Conservation (phyloP, 1,140 invertebrate species). For the Aphidius ervi region DNA sequence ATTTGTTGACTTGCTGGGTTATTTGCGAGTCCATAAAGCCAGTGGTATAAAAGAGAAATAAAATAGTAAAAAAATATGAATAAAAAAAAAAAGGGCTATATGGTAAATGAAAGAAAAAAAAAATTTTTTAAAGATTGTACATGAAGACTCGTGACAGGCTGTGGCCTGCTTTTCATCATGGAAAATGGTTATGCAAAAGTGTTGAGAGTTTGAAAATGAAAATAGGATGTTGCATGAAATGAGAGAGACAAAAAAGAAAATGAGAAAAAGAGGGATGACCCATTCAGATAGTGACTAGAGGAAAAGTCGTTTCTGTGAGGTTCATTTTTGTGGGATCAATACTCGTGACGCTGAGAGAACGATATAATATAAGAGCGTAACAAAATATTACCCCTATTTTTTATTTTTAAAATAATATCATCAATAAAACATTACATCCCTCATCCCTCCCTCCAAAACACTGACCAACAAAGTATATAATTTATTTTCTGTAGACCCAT, state of each 20-base stretch:
- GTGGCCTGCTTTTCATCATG: too few species aligned
- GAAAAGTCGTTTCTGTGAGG: constrained; percentile 17
- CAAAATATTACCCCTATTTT: neutral
- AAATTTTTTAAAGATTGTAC: neutral
- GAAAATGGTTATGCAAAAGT: too few species aligned
- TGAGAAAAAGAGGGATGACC: constrained; percentile 22
- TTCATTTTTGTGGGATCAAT: constrained; percentile 35
- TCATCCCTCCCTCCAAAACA: too few species aligned
- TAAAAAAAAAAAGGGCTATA: neutral
- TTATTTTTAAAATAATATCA: neutral
- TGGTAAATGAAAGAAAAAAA: neutral
- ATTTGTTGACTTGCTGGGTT: neutral
- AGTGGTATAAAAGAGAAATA: neutral
- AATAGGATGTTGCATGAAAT: neutral
- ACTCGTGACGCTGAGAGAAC: constrained; percentile 37
- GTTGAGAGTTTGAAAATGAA: too few species aligned
- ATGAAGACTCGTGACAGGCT: too few species aligned
- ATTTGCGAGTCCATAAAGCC: neutral
- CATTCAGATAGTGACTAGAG: constrained; percentile 36
- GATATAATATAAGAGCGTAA: constrained; percentile 24
- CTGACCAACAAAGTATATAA: too few species aligned
- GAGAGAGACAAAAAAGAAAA: neutral
- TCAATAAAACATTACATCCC: too few species aligned
- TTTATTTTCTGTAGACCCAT: too few species aligned
- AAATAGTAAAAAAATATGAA: neutral